Conservation (phyloP, 2,797 vertebrate genomes). For the Sandelia bainsii region DNA sequence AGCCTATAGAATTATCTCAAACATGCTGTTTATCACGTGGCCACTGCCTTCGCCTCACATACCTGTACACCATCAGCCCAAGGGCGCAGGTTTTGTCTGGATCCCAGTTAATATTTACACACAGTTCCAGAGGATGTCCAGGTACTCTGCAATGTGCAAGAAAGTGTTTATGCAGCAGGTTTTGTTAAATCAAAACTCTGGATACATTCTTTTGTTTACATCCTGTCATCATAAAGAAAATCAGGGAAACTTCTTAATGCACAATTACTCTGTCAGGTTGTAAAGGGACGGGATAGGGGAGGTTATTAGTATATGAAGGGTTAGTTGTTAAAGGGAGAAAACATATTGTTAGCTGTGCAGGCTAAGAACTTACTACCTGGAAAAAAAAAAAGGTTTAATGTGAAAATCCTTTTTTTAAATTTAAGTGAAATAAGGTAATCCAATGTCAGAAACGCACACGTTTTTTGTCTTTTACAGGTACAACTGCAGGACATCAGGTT, state of each 20-base stretch:
- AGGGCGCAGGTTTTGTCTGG: conserved; percentile 1
- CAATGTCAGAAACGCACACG: conserved; percentile 2
- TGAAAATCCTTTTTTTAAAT: conserved; percentile 9
- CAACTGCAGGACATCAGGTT: conserved; percentile 37
- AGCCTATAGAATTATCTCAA: conserved; percentile 1
- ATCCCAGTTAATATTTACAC: conserved; percentile 3
- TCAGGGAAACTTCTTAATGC: conserved; percentile 35
- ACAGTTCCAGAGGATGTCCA: conserved; percentile 21
- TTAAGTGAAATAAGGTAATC: not conserved
- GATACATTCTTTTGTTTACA: conserved; percentile 45
- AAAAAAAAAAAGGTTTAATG: not conserved
- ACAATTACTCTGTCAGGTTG: conserved; percentile 1
- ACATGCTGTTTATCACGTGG: not conserved
- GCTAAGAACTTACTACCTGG: not conserved
- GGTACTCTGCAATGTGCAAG: conserved; percentile 11
- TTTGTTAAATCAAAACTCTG: conserved; percentile 4
- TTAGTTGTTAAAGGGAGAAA: not conserved
- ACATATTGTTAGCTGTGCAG: not conserved
- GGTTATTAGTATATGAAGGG: not conserved
- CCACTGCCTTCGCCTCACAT: conserved; percentile 16
- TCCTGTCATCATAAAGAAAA: conserved; percentile 18
- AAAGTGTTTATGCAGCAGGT: conserved; percentile 4
- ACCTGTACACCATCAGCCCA: not conserved
- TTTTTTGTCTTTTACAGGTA: not conserved
- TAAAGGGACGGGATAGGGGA: no score